Conservation (phyloP, 2,888 invertebrate species). For the Agriopis marginaria region DNA sequence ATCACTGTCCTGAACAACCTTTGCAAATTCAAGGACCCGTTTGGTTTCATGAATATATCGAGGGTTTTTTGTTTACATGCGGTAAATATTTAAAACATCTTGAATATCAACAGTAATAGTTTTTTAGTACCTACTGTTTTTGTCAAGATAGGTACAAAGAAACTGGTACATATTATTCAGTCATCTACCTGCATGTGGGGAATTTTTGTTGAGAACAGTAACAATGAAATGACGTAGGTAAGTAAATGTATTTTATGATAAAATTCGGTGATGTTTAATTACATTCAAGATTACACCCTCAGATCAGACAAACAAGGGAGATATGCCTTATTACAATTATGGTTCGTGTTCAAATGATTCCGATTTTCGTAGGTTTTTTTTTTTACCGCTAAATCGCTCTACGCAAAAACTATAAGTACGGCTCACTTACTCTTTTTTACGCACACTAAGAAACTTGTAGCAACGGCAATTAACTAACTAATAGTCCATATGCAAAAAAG, state of each 20-base stretch:
- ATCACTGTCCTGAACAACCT: constrained; percentile 28
- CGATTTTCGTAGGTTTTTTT: no score
- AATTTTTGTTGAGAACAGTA: neutral
- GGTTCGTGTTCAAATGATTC: no score
- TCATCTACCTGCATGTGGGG: neutral
- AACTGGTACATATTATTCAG: neutral
- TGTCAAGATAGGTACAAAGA: neutral
- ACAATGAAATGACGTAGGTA: neutral
- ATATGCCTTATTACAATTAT: no score
- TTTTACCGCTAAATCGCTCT: no score
- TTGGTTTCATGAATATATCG: constrained; percentile 21
- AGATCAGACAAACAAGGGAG: no score
- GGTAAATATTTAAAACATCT: neutral
- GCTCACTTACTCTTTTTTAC: no score
- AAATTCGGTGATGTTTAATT: neutral
- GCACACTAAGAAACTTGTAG: no score
- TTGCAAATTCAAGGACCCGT: constrained; percentile 19
- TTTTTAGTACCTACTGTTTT: neutral
- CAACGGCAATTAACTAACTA: no score
- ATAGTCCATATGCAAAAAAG: no score
- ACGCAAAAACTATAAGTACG: no score
- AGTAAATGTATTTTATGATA: neutral
- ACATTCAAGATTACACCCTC: neutral
- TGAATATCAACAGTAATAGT: neutral
- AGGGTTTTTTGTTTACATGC: constrained; percentile 15